A percentile compares a stretch with the other conserved stretches of the same genome.
phyloP scores from a whole-genome alignment of 2,113 vertebrate species.

The Prolemur simus region DNA sequence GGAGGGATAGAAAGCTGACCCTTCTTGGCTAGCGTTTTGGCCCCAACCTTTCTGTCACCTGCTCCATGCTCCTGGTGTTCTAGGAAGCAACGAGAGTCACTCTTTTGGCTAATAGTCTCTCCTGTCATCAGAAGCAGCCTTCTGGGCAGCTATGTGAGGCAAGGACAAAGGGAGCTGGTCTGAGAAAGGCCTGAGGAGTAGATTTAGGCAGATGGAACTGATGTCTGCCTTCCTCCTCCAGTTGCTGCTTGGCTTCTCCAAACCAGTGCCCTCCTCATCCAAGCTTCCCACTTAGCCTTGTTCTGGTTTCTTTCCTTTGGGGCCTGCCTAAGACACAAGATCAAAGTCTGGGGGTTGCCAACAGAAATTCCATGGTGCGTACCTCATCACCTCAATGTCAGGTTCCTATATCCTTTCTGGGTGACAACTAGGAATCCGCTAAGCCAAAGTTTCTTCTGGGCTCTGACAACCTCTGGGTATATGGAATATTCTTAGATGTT shows the following conservation, averaged over 20 bases:
- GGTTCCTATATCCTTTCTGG: background rate
- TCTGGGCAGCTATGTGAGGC: background rate
- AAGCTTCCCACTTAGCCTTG: background rate
- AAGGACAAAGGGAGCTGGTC: background rate
- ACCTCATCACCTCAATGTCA: background rate
- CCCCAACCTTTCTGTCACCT: slow-evolving; percentile 62
- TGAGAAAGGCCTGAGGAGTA: background rate
- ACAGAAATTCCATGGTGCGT: background rate
- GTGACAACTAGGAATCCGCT: background rate
- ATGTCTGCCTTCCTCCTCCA: background rate
- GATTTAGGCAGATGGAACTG: background rate
- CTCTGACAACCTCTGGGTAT: background rate
- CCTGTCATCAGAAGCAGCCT: background rate
- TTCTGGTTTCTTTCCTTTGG: background rate
- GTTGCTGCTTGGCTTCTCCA: background rate
- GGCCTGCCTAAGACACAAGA: background rate
- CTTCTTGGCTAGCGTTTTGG: slow-evolving; percentile 53
- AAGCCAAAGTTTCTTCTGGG: background rate
- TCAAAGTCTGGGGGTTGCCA: background rate
- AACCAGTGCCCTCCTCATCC: background rate
- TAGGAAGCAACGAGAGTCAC: slow-evolving; percentile 65
- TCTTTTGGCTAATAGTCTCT: slow-evolving; percentile 31
- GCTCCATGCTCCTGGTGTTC: slow-evolving; percentile 49
- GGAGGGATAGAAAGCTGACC: slow-evolving; percentile 58
- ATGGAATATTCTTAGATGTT: background rate